These are phyloP conservation scores for Thamnaconus septentrionalis DNA, from an alignment of 2,113 vertebrate genomes.

Conservation along the genomic window DNA sequence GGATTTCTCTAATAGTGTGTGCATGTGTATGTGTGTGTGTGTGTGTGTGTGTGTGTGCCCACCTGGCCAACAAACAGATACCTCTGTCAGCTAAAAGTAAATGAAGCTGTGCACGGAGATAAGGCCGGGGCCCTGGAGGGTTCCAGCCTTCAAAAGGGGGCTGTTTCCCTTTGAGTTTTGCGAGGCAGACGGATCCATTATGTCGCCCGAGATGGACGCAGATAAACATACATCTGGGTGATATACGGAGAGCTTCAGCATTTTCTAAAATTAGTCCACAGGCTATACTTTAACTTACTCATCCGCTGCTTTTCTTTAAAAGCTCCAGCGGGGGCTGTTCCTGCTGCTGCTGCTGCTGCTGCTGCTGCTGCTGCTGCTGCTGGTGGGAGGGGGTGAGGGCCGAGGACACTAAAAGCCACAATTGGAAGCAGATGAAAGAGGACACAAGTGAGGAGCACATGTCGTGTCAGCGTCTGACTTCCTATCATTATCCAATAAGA, in stretches of 20 bases:
- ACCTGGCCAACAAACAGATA: slow-evolving; percentile 41
- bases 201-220: not conserved
- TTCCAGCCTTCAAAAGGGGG: not conserved
- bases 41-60: slow-evolving; percentile 5
- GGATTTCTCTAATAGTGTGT: too few species aligned
- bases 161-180: not conserved
- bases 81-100: slow-evolving; percentile 24
- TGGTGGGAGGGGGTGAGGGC: too few species aligned
- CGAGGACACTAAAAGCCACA: slow-evolving; percentile 49
- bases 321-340: slow-evolving; percentile 16
- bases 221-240: slow-evolving; percentile 16
- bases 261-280: slow-evolving; percentile 27
- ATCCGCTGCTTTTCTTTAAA: slow-evolving; percentile 35
- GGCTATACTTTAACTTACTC: slow-evolving; percentile 17
- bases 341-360: slow-evolving; percentile 8
- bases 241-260: slow-evolving; percentile 6
- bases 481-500: slow-evolving; percentile 73
- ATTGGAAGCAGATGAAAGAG: slow-evolving; percentile 74
- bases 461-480: slow-evolving; percentile 63
- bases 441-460: slow-evolving; percentile 51
- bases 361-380: not conserved
- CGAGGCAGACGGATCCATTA: slow-evolving; percentile 2
- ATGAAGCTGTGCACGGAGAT: slow-evolving; percentile 30
- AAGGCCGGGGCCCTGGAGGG: slow-evolving; percentile 9
- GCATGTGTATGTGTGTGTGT: too few species aligned